Base-by-base conservation (phyloP, 1,140 invertebrate genomes). In the Heliothis subflexa region DNA sequence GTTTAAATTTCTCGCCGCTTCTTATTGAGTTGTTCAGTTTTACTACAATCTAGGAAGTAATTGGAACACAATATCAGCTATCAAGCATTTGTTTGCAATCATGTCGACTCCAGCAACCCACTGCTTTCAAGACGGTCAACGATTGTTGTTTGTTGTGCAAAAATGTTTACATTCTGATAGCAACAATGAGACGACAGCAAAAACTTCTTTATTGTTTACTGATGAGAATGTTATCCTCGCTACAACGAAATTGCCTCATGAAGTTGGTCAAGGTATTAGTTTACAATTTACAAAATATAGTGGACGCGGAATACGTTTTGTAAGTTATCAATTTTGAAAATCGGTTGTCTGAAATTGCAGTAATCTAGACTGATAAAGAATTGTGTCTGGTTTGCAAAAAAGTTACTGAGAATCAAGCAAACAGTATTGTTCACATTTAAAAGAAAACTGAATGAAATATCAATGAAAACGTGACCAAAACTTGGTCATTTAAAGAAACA, bases 241-340 rank as follows among this genome's bases (percentile, higher is more conserved):
- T 45, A 66, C 61, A 47, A 57, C 50, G 25, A 68, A 50, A 49
- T 71, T 78, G 40, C 47, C 25, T 3, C 50, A 78, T 61, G 47
- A 78, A 45, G 45, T 78, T 78, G 76, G 76, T 78, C 76, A 78
- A 78, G 76, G 52, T 50, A 68, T 70, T 50, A 47, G 40, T 40
- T 21, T 10, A 21, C 21, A 21, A 25, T 70, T 70, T 70, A 52
- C 66, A 52, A 70, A 70, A 64, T 13, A 28, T 3, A 10, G 12
- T 16, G 47, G 16, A 18, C 62, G 47, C 40, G 62, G 47, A 70
- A 50, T 18, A 52, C 47, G 47, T 70, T 70, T 70, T 70, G 66
- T 70, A 70, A 70, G 47, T 47, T 21, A 47, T 40, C 66, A 18
- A 70, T 70, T 70, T 70, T 70, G 47, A 70, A 70, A 70, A 70